phyloP scores from a whole-genome alignment of 2,113 vertebrate genomes.

The Dryoscopus gambensis region DNA sequence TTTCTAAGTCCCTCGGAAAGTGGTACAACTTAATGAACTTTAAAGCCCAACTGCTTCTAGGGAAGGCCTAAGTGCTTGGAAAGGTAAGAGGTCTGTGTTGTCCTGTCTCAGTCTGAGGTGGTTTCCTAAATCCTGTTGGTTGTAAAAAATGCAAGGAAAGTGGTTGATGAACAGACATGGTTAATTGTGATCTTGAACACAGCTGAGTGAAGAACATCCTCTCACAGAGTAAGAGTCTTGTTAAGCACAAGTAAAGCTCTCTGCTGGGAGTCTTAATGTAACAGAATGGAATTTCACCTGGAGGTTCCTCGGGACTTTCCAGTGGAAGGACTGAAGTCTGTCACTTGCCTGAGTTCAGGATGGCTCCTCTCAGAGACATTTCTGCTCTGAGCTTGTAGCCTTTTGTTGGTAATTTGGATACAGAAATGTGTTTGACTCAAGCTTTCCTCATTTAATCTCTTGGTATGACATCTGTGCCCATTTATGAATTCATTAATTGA shows the following conservation, averaged over 20 bases:
- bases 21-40: fast-evolving
- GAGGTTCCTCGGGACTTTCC: fast-evolving
- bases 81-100: too few relatives aligned
- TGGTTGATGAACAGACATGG: not conserved
- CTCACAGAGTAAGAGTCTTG: not conserved
- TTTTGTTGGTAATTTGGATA: not conserved
- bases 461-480: not conserved
- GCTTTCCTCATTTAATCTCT: not conserved
- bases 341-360: not conserved
- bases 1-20: fast-evolving
- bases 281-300: fast-evolving
- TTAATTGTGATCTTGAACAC: not conserved
- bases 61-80: not conserved
- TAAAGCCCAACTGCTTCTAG: not conserved
- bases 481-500: not conserved
- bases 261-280: not conserved
- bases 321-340: not conserved
- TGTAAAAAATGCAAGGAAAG: not conserved
- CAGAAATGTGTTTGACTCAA: not conserved
- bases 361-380: not conserved
- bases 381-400: not conserved
- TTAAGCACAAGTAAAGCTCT: not conserved
- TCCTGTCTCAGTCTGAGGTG: fast-evolving
- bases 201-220: not conserved
- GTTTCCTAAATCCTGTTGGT: not conserved